Conservation (phyloP, 2,797 vertebrate species). For the Antrozous pallidus region DNA sequence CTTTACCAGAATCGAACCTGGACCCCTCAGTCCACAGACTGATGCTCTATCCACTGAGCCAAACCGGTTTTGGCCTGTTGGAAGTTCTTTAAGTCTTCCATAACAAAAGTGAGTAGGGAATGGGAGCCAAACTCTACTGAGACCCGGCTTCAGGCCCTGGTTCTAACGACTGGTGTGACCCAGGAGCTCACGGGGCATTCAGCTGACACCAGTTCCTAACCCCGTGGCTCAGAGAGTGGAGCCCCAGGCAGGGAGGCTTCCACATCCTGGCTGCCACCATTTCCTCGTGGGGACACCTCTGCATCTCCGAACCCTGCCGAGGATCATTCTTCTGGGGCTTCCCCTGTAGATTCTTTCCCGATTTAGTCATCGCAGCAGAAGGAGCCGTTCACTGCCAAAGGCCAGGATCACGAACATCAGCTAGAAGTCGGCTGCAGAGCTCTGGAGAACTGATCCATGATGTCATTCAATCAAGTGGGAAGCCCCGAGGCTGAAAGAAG, state of each 20-base stretch:
- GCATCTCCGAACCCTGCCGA: background rate
- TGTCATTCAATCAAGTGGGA: background rate
- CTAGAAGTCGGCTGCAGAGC: background rate
- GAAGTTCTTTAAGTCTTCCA: background rate
- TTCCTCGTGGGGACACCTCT: background rate
- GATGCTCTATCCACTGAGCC: too few relatives aligned
- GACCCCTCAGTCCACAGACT: too few relatives aligned
- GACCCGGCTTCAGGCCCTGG: background rate
- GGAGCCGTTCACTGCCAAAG: background rate
- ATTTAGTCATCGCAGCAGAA: background rate
- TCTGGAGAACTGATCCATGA: background rate
- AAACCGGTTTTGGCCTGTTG: too few relatives aligned
- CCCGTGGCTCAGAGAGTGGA: background rate
- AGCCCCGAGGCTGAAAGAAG: background rate
- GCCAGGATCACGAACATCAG: background rate
- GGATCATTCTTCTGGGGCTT: background rate
- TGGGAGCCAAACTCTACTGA: background rate
- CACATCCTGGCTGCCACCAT: accelerated
- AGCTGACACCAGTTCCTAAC: background rate
- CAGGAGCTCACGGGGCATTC: background rate
- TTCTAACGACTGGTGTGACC: background rate
- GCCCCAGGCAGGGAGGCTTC: background rate
- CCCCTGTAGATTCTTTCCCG: background rate
- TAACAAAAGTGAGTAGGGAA: background rate
- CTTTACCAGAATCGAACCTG: too few relatives aligned